Percentiles rank a stretch among this genome's conserved stretches.
Conservation (phyloP, 2,797 vertebrate species). For the Meda fulgida region DNA sequence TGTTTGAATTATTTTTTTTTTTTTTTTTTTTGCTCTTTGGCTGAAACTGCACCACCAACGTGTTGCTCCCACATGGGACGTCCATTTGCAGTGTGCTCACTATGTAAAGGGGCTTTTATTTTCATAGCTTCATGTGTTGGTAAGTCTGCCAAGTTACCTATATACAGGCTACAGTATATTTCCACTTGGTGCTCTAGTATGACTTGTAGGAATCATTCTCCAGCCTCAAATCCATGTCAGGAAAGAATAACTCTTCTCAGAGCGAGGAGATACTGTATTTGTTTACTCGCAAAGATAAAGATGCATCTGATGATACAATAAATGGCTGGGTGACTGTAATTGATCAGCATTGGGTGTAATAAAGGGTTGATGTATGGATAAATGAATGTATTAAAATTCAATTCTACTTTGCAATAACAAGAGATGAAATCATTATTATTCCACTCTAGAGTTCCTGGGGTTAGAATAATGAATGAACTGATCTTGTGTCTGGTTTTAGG, state of each 20-base stretch:
- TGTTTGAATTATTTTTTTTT: constrained; percentile 26
- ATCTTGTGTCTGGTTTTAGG: constrained; percentile 19
- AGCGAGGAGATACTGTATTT: constrained; percentile 13
- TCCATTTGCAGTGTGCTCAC: constrained; percentile 43
- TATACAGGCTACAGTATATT: constrained; percentile 37
- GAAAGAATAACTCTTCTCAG: constrained; percentile 43
- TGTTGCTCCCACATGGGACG: constrained; percentile 30
- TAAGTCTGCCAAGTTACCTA: constrained; percentile 42
- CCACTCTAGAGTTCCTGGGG: constrained; percentile 3
- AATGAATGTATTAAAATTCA: neutral
- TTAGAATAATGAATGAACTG: constrained; percentile 37
- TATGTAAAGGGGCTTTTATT: constrained; percentile 48
- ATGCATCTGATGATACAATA: neutral
- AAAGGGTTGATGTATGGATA: neutral
- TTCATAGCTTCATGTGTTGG: constrained; percentile 55
- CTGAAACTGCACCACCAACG: constrained; percentile 21
- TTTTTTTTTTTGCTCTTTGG: constrained; percentile 26
- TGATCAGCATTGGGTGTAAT: neutral
- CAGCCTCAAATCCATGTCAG: neutral
- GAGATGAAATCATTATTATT: constrained; percentile 34
- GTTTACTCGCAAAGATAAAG: neutral
- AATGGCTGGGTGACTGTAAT: neutral
- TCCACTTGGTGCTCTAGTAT: constrained; percentile 39
- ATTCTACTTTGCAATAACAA: constrained; percentile 11
- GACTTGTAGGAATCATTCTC: constrained; percentile 24